Percentiles rank a stretch among this genome's conserved stretches.
Conservation (phyloP, 2,888 invertebrate species). For the Tipula confusa region DNA sequence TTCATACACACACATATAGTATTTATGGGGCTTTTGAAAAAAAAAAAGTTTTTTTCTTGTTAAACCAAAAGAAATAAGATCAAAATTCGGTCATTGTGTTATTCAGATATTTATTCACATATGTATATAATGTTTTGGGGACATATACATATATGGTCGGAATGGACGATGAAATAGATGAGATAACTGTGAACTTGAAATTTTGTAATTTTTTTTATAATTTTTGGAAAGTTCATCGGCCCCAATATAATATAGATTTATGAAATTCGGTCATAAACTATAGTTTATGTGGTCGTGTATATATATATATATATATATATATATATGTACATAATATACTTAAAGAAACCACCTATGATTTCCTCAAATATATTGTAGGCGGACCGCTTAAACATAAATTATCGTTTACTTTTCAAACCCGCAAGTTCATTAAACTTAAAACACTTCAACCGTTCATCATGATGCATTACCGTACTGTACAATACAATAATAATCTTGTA, state of each 20-base stretch:
- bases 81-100: conserved; percentile 14
- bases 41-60: background rate
- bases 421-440: background rate
- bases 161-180: background rate
- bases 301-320: background rate
- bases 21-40: background rate
- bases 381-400: background rate
- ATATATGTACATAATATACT: too few relatives aligned
- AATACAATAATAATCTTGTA: background rate
- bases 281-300: background rate
- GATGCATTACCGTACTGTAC: background rate
- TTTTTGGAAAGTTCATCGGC: background rate
- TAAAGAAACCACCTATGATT: background rate
- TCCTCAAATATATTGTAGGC: background rate
- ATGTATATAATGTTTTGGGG: background rate
- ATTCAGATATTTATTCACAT: background rate
- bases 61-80: background rate
- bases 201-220: background rate
- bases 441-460: background rate
- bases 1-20: background rate
- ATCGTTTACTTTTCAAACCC: background rate
- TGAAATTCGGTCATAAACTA: background rate
- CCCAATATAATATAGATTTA: background rate
- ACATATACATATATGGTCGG: background rate
- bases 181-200: background rate